Evolutionary conservation across 2,113 vertebrate species (phyloP).

Genomic region (Aegypius monachus): DNA sequence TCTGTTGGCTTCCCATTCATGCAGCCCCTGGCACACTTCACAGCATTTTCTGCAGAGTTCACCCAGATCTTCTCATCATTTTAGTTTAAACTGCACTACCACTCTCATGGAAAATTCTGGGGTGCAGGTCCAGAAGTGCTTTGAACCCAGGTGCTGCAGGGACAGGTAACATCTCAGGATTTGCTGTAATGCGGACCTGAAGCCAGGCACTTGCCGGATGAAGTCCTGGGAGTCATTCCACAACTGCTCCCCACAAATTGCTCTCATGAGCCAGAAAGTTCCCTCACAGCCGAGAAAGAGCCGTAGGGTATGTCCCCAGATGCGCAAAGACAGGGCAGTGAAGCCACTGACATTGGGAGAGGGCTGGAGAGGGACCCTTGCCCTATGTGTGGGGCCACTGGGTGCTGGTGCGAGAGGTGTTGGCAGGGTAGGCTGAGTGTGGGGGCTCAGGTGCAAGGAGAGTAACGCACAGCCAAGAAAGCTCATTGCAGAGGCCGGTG

Average conservation of each 20-base stretch:
- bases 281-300: background rate
- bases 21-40: background rate
- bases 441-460: background rate
- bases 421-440: background rate
- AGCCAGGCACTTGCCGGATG: background rate
- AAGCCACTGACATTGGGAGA: background rate
- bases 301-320: background rate
- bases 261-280: background rate
- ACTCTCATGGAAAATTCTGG: background rate
- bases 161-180: background rate
- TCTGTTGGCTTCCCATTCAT: background rate
- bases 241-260: background rate
- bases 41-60: background rate
- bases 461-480: background rate
- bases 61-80: background rate
- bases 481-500: background rate
- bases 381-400: accelerated
- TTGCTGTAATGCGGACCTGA: background rate
- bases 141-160: background rate
- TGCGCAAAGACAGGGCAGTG: background rate
- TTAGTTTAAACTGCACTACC: background rate
- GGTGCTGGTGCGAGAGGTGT: background rate
- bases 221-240: background rate
- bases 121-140: background rate
- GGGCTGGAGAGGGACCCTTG: background rate